Conservation (phyloP, 2,113 vertebrate genomes). For the Hipposideros armiger region DNA sequence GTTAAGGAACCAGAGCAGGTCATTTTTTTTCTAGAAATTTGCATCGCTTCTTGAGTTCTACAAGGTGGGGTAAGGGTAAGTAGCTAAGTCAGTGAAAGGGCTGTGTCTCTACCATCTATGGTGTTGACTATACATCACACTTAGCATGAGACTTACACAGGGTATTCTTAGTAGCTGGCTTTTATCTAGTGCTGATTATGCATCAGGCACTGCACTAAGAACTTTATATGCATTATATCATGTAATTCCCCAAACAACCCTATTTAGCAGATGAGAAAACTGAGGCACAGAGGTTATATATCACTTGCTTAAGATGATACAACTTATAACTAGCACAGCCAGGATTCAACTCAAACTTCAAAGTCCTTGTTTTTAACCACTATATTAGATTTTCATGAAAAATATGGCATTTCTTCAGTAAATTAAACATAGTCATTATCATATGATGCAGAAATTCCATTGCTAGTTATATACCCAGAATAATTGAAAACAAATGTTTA, state of each 20-base stretch:
- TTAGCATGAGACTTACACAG: slow-evolving; percentile 1
- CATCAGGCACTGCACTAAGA: background rate
- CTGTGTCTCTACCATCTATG: background rate
- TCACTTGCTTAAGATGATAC: background rate
- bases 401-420: background rate
- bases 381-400: slow-evolving; percentile 19
- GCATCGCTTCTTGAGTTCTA: background rate
- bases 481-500: background rate
- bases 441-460: background rate
- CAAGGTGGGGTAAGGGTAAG: background rate
- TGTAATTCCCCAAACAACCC: background rate
- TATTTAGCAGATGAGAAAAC: background rate
- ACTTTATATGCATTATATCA: background rate
- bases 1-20: background rate
- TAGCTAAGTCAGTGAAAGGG: background rate
- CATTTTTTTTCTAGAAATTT: slow-evolving; percentile 29
- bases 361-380: slow-evolving; percentile 2
- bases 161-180: background rate
- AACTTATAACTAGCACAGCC: background rate
- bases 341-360: slow-evolving; percentile 41
- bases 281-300: background rate
- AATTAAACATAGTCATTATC: background rate
- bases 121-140: background rate
- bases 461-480: background rate
- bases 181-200: background rate